Base-by-base conservation (phyloP, 2,113 vertebrate genomes). In the Empidonax alnorum region DNA sequence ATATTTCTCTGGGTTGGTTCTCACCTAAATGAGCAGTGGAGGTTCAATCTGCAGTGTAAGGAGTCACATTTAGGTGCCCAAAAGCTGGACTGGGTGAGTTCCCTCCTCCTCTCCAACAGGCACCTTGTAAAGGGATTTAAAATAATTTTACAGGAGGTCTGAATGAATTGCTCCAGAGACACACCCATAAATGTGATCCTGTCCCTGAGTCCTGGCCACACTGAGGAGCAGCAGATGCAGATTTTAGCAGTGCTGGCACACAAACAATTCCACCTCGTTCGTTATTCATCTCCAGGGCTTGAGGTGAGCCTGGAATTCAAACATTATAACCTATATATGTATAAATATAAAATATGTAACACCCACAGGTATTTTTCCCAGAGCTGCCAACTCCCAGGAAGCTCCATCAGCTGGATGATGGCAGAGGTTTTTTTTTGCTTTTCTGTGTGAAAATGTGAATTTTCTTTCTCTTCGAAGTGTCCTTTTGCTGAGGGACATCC, bases 381-480 rank as follows among this genome's bases (percentile, higher is more conserved):
- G 72, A 49, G 58, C 55, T 63, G 1, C 87, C 74, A 35, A 30
- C 56, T 80, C 24, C 59, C 84, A 67, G 24, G 8, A 9, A 41
- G 35, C 44, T 31, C 72, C 35, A 31, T 55, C 73, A 94, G 68
- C 83, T 41, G 39, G 39, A 41, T 5, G 39, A 12, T 41, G 39
- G 39, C 39, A 41, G 39, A 41, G 39, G 10, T 41, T 12, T 41
- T 41, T 39, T 79, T 49, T 74, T 25, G 25, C 17, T 41, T 76
- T 66, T 27, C 12, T 31, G 31, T 9, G 10, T 3, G 28, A 66
- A 37, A 66, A 56, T 22, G 66, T 6, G 2, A 25, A 6, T 23
- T 19, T 65, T 2, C 5, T 0, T 8, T 31, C n/a, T 19, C 39
- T 24, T 50, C 25, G 9, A 3, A 14, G 4, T 10, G 35, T 58